Evolutionary conservation across 2,797 vertebrate species (phyloP).

Genomic region (Pseudomugil gertrudae): DNA sequence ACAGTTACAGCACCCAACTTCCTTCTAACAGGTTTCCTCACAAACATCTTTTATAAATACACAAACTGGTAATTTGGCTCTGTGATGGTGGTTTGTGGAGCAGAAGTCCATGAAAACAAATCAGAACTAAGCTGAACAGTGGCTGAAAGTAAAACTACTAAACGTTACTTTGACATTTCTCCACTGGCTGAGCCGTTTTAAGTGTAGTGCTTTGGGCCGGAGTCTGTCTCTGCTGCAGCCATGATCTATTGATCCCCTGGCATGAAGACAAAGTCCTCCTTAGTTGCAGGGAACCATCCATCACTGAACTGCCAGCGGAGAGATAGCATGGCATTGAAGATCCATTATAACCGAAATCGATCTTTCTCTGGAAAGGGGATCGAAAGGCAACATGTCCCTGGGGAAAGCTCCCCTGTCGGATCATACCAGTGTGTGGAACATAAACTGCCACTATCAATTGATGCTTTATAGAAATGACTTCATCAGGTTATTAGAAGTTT

Average conservation of each 20-base stretch:
- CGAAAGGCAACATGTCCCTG: constrained; percentile 54
- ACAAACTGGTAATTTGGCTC: constrained; percentile 10
- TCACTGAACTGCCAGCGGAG: constrained; percentile 53
- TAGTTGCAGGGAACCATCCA: constrained; percentile 49
- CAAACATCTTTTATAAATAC: constrained; percentile 17
- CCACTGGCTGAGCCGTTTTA: constrained; percentile 31
- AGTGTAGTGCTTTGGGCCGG: constrained; percentile 21
- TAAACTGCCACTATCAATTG: constrained; percentile 18
- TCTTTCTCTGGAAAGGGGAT: constrained; percentile 62
- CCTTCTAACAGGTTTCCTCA: constrained; percentile 11
- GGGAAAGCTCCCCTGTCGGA: constrained; percentile 23
- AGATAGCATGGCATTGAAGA: constrained; percentile 47
- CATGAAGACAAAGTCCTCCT: constrained; percentile 55
- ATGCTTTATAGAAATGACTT: constrained; percentile 11
- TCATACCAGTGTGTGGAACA: constrained; percentile 43
- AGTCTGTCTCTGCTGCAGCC: constrained; percentile 38
- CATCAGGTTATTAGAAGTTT: constrained; percentile 16
- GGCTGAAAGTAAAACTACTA: constrained; percentile 34
- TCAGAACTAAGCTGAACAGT: not conserved
- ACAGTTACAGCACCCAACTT: not conserved
- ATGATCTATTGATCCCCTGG: constrained; percentile 66
- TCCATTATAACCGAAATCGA: constrained; percentile 71
- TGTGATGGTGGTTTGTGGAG: not conserved
- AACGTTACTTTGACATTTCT: constrained; percentile 49
- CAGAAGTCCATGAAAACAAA: constrained; percentile 11